Conservation (phyloP, 2,888 invertebrate genomes). For the Spialia ferax region DNA sequence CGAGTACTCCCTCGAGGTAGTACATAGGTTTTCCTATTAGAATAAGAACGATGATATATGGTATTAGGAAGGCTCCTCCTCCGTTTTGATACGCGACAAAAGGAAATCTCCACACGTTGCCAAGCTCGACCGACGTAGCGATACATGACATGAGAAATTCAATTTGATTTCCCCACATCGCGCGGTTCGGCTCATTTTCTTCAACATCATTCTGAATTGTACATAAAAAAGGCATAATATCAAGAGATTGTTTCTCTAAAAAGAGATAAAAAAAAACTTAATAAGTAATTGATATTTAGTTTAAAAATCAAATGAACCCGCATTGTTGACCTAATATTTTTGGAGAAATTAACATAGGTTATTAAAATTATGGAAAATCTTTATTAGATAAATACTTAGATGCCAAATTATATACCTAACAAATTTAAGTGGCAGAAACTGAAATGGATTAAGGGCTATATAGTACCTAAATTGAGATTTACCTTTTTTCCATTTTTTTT, state of each 20-base stretch:
- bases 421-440: no score
- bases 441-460: no score
- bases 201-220: slow-evolving; percentile 46
- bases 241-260: no score
- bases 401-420: no score
- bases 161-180: slow-evolving; percentile 88
- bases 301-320: no score
- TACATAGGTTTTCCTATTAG: slow-evolving; percentile 92
- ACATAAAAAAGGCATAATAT: neutral
- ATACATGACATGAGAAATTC: slow-evolving; percentile 92
- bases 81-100: slow-evolving; percentile 90
- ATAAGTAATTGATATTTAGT: no score
- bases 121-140: slow-evolving; percentile 90
- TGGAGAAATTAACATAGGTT: no score
- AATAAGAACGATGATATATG: slow-evolving; percentile 90
- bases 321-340: no score
- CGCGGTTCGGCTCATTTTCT: slow-evolving; percentile 56
- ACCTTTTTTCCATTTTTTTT: slow-evolving; percentile 15
- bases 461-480: neutral
- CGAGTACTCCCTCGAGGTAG: slow-evolving; percentile 93
- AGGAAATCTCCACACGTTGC: slow-evolving; percentile 90
- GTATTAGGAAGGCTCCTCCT: slow-evolving; percentile 91
- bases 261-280: no score
- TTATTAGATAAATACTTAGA: no score
- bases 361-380: no score